Evolutionary conservation across 2,888 invertebrate species (phyloP).

Genomic region (Brachylomia viminalis): DNA sequence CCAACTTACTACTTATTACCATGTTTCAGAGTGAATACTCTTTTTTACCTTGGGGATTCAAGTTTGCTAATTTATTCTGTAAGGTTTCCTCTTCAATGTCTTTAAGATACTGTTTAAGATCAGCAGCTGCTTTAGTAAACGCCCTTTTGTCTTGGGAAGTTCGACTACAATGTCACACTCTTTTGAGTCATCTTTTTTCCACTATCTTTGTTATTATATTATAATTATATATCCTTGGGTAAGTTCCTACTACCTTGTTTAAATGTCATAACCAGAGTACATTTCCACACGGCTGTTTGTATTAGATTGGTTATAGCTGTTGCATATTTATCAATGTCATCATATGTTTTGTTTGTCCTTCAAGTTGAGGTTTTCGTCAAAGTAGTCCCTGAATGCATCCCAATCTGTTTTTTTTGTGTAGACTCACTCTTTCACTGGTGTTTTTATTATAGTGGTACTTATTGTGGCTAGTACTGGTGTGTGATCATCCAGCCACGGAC

Average conservation of each 20-base stretch:
- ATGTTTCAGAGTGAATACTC: not conserved
- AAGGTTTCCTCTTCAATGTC: not conserved
- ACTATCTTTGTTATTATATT: not conserved
- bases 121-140: not conserved
- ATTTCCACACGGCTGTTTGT: not conserved
- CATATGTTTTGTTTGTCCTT: not conserved
- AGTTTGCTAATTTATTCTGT: not conserved
- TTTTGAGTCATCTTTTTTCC: constrained; percentile 2
- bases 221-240: not conserved
- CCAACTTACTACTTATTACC: not conserved
- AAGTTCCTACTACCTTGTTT: not conserved
- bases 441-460: not conserved
- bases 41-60: not conserved
- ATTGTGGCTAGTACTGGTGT: not conserved
- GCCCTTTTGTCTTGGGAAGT: not conserved
- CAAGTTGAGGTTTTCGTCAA: constrained; percentile 1
- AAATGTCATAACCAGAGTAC: not conserved
- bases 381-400: not conserved
- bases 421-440: not conserved
- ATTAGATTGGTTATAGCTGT: not conserved
- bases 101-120: not conserved
- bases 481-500: not conserved
- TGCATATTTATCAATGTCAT: constrained; percentile 6
- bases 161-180: not conserved
- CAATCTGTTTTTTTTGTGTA: not conserved